phyloP scores from a whole-genome alignment of 2,888 invertebrate genomes.

The Dicyrtomina minuta region DNA sequence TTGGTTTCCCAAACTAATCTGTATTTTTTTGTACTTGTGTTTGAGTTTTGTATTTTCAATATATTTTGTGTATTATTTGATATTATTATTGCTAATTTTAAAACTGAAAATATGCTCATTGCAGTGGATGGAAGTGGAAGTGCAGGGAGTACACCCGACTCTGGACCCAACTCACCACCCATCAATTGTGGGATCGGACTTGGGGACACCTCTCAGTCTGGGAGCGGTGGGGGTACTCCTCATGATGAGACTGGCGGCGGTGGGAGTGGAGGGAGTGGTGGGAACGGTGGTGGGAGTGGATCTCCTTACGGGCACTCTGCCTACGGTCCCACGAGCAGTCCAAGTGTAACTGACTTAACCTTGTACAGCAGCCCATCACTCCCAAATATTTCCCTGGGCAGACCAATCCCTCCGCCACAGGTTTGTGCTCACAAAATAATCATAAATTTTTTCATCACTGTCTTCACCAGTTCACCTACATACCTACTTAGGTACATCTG shows the following conservation, averaged over 20 bases:
- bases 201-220: constrained; percentile 58
- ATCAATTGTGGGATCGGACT: constrained; percentile 52
- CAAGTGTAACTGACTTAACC: constrained; percentile 69
- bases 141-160: constrained; percentile 68
- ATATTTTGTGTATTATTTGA: not conserved
- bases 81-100: not conserved
- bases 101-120: constrained; percentile 25
- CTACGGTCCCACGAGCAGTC: constrained; percentile 58
- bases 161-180: constrained; percentile 75
- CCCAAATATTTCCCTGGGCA: constrained; percentile 93
- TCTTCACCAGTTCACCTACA: not conserved
- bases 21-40: constrained; percentile 17
- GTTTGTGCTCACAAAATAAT: not conserved
- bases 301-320: constrained; percentile 62
- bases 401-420: constrained; percentile 62
- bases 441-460: not conserved
- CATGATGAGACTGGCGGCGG: constrained; percentile 66
- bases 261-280: constrained; percentile 39
- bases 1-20: no score
- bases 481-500: not conserved
- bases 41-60: not conserved
- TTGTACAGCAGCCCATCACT: constrained; percentile 93
- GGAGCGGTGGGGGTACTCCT: constrained; percentile 62
- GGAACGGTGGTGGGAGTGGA: constrained; percentile 68
- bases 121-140: constrained; percentile 55